A percentile compares a stretch with the other conserved stretches of the same genome.
phyloP scores from a whole-genome alignment of 2,888 invertebrate species.

The Cremastinae sp. region DNA sequence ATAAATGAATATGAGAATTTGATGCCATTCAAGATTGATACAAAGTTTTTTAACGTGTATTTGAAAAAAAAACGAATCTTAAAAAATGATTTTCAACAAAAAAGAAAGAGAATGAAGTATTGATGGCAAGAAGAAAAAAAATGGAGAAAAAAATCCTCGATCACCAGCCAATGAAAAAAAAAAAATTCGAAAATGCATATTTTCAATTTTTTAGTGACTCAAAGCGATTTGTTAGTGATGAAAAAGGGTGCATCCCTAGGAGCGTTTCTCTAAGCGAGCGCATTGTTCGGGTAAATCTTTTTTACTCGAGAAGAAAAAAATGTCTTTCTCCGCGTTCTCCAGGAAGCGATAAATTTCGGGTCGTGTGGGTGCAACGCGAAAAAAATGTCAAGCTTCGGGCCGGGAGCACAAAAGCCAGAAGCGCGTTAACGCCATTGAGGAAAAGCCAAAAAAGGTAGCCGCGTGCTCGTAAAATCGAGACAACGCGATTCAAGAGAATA shows the following conservation, averaged over 20 bases:
- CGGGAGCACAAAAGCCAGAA: slow-evolving; percentile 47
- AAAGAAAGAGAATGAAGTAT: no score
- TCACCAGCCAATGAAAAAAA: no score
- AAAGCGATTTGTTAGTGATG: slow-evolving; percentile 24
- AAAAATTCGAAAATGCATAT: no score
- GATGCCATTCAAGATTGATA: no score
- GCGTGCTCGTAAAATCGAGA: slow-evolving; percentile 54
- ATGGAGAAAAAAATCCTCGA: no score
- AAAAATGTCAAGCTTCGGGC: slow-evolving; percentile 47
- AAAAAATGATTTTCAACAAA: no score
- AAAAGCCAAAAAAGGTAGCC: slow-evolving; percentile 23
- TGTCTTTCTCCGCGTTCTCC: slow-evolving; percentile 49
- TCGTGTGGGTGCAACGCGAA: slow-evolving; percentile 51
- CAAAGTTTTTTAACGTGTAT: no score
- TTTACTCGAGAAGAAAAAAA: slow-evolving; percentile 35
- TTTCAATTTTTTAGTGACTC: no score
- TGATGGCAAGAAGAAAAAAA: no score
- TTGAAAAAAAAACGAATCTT: no score
- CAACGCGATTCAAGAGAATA: slow-evolving; percentile 12
- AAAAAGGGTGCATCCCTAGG: slow-evolving; percentile 29
- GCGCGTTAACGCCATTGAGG: slow-evolving; percentile 36
- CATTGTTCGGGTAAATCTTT: slow-evolving; percentile 47
- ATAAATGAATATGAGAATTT: no score
- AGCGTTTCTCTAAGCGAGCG: not conserved
- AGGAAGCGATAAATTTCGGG: slow-evolving; percentile 63